Conservation (phyloP, 2,888 invertebrate genomes). For the Diplazon laetatorius region DNA sequence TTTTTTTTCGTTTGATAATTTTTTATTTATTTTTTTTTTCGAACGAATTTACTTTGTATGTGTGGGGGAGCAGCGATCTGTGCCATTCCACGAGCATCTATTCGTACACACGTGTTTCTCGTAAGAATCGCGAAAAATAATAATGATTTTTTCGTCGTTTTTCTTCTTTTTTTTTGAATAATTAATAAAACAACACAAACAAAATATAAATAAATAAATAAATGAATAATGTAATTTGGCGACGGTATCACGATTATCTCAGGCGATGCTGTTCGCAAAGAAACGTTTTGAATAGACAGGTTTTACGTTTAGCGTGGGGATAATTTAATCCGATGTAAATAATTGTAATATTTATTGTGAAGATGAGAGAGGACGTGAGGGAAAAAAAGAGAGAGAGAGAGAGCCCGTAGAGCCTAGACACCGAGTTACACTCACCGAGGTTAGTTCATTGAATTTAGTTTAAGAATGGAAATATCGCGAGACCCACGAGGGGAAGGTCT, state of each 20-base stretch:
- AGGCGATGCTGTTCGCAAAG: conserved; percentile 23
- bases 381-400: conserved; percentile 15
- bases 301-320: conserved; percentile 61
- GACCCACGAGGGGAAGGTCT: conserved; percentile 26
- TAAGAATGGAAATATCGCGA: conserved; percentile 42
- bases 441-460: conserved; percentile 59
- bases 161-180: too few relatives aligned
- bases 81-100: conserved; percentile 72
- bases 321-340: conserved; percentile 76
- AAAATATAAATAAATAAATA: conserved; percentile 7
- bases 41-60: background rate
- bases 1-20: conserved; percentile 30
- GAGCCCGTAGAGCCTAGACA: conserved; percentile 61
- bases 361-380: conserved; percentile 65
- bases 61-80: conserved; percentile 64
- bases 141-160: conserved; percentile 6
- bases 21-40: background rate
- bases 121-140: conserved; percentile 36
- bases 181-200: too few relatives aligned
- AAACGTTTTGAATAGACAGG: conserved; percentile 36
- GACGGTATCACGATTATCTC: conserved; percentile 37
- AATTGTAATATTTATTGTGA: conserved; percentile 82
- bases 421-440: conserved; percentile 57
- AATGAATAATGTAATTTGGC: conserved; percentile 41
- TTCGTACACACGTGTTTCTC: conserved; percentile 55